These are phyloP conservation scores for Caligus rogercresseyi DNA, from an alignment of 1,140 invertebrate species.

Conservation along the genomic window DNA sequence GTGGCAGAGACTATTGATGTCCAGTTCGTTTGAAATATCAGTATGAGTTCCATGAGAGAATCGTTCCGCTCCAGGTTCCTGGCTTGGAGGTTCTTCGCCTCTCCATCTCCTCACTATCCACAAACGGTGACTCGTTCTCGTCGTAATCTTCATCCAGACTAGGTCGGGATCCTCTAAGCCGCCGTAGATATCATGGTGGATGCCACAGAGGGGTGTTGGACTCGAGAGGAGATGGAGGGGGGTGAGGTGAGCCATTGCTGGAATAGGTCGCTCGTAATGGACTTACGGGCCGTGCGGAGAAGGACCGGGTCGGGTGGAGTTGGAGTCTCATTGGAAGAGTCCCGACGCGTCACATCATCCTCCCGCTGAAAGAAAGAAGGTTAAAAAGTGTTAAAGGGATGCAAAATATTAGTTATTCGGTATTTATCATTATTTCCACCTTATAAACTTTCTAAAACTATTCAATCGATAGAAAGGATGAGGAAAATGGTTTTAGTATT, in stretches of 20 bases:
- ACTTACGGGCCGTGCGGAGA: conserved; percentile 3
- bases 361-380: too few species aligned
- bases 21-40: conserved; percentile 81
- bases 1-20: conserved; percentile 78
- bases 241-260: conserved; percentile 12
- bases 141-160: not conserved
- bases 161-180: not conserved
- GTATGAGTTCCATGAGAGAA: conserved; percentile 54
- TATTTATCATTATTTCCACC: too few species aligned
- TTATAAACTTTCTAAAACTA: too few species aligned
- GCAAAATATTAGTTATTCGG: too few species aligned
- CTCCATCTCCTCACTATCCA: not conserved
- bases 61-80: not conserved
- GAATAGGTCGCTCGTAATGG: conserved; percentile 6
- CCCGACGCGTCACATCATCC: too few species aligned
- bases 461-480: too few species aligned
- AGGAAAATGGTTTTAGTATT: too few species aligned
- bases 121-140: not conserved
- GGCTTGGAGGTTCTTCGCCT: not conserved
- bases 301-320: not conserved
- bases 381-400: too few species aligned
- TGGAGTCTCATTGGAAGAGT: not conserved
- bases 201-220: not conserved
- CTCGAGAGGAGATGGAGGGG: not conserved
- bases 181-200: not conserved